Evolutionary conservation across 2,113 vertebrate genomes (phyloP), one percentile per base, ranked within the genome.

Genomic region (Larimichthys crocea): DNA sequence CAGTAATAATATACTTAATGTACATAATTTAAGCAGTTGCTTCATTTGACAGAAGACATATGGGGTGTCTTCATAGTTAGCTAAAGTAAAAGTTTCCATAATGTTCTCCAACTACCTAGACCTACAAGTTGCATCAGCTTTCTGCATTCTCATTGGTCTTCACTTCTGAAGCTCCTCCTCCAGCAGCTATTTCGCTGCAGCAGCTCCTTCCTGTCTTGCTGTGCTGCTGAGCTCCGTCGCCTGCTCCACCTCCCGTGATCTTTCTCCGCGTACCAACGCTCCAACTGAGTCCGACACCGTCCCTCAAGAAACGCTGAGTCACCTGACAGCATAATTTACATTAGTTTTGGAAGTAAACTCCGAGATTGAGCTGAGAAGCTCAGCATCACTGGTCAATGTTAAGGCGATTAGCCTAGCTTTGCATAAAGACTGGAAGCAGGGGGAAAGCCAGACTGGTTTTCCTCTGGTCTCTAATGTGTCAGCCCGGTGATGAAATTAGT

Each of bases 181-280:
- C 74, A 99, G 92, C 46, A 81, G 84, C 74, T 92, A 70, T 98
- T 96, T 16, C 95, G 95, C 26, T 97, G 95, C 84, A 96, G 93
- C 79, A 99, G 94, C 0, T 86, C 90, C 55, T 82, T 92, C 85
- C 95, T 95, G 88, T 98, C 97, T 67, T 95, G 93, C 82, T 94
- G 95, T 0, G 95, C 95, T 72, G n/a, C 90, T 95, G 84, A 96
- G 90, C 71, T 94, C 95, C 0, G 95, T 95, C 85, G 97, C 96
- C 80, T 90, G 93, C 79, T 94, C 94, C 17, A 96, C 95, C 90
- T 97, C n/a, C 96, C 59, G 94, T 92, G 17, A 97, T 94, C 93
- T 97, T 98, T 64, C 97, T 95, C 44, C 97, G n/a, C 94, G 0
- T 98, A 98, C 97, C 97, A 98, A 68, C 94, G 95, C 89, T 98